Percentiles rank a stretch among this genome's conserved stretches.
Conservation (phyloP, 2,888 invertebrate species). For the Toxonevra muliebris region DNA sequence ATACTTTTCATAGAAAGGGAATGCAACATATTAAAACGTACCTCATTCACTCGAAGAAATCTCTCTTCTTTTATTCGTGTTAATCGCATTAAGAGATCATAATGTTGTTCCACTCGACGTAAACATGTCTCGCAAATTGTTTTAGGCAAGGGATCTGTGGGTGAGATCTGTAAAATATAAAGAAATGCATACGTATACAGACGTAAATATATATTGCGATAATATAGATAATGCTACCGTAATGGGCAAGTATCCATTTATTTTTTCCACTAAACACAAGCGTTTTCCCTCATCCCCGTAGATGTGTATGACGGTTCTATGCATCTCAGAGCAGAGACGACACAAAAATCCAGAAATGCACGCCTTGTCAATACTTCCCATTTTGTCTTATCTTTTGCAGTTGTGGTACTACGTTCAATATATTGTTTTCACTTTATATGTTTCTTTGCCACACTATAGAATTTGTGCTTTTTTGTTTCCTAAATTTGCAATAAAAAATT, state of each 20-base stretch:
- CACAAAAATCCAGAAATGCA: conserved; percentile 85
- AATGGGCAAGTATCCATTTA: conserved; percentile 82
- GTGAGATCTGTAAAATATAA: conserved; percentile 68
- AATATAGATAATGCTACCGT: conserved; percentile 69
- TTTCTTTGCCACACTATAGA: too few relatives aligned
- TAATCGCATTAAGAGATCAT: conserved; percentile 58
- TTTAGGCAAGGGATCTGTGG: conserved; percentile 75
- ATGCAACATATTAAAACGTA: background rate
- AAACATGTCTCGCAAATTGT: conserved; percentile 73
- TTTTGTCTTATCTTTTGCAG: conserved; percentile 51
- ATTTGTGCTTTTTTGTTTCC: too few relatives aligned
- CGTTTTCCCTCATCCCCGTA: conserved; percentile 83
- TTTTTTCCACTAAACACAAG: conserved; percentile 80
- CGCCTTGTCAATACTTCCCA: conserved; percentile 86
- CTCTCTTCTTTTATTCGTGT: conserved; percentile 56
- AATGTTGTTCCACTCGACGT: conserved; percentile 71
- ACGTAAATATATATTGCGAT: background rate
- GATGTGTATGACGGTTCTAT: conserved; percentile 81
- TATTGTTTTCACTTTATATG: too few relatives aligned
- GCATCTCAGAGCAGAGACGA: conserved; percentile 86
- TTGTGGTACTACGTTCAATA: too few relatives aligned
- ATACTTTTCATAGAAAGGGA: background rate
- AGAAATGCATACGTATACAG: conserved; percentile 16
- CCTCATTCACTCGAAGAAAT: conserved; percentile 44
- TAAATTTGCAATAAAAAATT: too few relatives aligned